Evolutionary conservation across 2,113 vertebrate species (phyloP).

Genomic region (Catharus fuscescens): DNA sequence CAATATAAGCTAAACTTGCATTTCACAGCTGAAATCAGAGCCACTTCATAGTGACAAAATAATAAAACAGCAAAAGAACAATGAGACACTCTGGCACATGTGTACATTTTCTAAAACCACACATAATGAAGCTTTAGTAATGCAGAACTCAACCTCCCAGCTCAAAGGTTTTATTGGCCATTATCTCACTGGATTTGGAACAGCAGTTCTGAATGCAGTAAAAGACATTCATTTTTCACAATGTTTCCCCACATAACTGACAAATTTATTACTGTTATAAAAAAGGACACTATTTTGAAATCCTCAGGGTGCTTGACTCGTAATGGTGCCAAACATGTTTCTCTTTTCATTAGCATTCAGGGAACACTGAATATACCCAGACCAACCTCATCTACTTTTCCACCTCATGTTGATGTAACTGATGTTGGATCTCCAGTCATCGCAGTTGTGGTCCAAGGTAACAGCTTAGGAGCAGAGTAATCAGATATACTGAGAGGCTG

Average conservation of each 20-base stretch:
- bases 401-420: not conserved
- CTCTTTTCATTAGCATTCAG: conserved; percentile 43
- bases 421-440: not conserved
- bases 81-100: not conserved
- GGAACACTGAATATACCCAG: not conserved
- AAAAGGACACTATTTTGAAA: conserved; percentile 57
- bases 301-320: conserved; percentile 15
- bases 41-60: not conserved
- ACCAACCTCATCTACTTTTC: conserved; percentile 7
- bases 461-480: not conserved
- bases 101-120: not conserved
- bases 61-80: not conserved
- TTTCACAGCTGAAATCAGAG: conserved; percentile 13
- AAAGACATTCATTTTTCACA: conserved; percentile 64
- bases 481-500: not conserved
- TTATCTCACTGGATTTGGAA: conserved; percentile 57
- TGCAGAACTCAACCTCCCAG: not conserved
- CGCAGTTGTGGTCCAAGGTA: not conserved
- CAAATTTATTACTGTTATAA: conserved; percentile 69
- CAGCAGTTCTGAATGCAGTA: conserved; percentile 30
- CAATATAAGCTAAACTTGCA: conserved; percentile 33
- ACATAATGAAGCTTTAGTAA: conserved; percentile 1
- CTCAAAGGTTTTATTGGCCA: conserved; percentile 59
- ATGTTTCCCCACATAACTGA: conserved; percentile 52
- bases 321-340: conserved; percentile 25